These are phyloP conservation scores for Platyscapa corneri DNA, from an alignment of 1,140 invertebrate genomes.

Conservation along the genomic window DNA sequence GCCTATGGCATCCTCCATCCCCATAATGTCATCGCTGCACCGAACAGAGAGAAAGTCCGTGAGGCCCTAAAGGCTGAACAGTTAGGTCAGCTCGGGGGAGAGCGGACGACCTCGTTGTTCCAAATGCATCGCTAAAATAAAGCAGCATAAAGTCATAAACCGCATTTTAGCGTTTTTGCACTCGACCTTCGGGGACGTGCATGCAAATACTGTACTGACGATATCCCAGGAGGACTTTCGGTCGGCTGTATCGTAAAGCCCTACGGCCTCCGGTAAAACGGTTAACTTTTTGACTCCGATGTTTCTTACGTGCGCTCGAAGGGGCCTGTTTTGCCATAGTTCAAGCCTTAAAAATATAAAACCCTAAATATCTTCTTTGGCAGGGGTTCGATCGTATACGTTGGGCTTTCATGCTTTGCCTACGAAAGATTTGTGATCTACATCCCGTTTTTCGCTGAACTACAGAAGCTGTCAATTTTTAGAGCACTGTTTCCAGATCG, in stretches of 20 bases:
- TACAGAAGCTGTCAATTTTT: not conserved
- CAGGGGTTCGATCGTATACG: not conserved
- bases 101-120: conserved; percentile 40
- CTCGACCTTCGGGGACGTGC: conserved; percentile 37
- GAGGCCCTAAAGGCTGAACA: conserved; percentile 43
- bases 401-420: not conserved
- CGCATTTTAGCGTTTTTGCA: conserved; percentile 52
- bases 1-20: not conserved
- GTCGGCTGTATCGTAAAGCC: conserved; percentile 31
- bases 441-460: conserved; percentile 3
- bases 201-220: conserved; percentile 34
- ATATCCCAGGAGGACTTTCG: not conserved
- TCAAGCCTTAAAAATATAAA: conserved; percentile 41
- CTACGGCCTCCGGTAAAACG: conserved; percentile 23
- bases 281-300: conserved; percentile 49
- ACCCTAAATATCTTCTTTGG: conserved; percentile 8
- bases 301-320: not conserved
- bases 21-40: not conserved
- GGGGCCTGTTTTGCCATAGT: not conserved
- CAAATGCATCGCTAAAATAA: conserved; percentile 43
- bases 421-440: conserved; percentile 34
- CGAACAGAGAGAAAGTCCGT: conserved; percentile 6
- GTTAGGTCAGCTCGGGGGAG: conserved; percentile 27
- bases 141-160: conserved; percentile 50
- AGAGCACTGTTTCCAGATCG: conserved; percentile 12